Evolutionary conservation across 2,113 vertebrate species (phyloP), one percentile per base, ranked within the genome.

Genomic region (Lepidothrix coronata): DNA sequence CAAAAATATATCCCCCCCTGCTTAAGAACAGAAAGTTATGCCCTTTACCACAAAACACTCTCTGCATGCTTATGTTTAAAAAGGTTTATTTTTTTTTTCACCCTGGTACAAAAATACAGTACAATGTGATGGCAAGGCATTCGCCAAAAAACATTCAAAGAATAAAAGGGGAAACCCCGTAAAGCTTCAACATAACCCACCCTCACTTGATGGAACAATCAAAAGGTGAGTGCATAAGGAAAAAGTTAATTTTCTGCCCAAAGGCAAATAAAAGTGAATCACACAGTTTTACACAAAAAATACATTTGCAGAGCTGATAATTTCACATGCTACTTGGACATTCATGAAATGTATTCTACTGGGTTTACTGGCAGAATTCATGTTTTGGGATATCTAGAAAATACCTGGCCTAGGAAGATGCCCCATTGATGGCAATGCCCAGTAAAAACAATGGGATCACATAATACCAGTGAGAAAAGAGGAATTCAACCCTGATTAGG

Each of bases 51-150:
- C 86, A 94, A 79, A 95, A 87, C 92, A 78, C 46, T 48, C 22
- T 75, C 57, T 54, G 70, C 92, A 77, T 9, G 52, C 37, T 96
- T 94, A 87, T 94, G 96, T 97, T 97, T 97, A 96, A 97, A 98
- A 98, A 98, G 96, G 90, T 97, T 97, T 96, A 91, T 92, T 90
- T 84, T 96, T 48, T 77, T 77, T 95, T 95, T 97, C 95, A 98
- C 73, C 94, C 82, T 87, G 91, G 94, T 98, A 98, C 96, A 98
- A 98, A 98, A 98, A 98, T 98, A 98, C 97, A 98, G 94, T 97
- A 97, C 97, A 98, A 97, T 96, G 83, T 97, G 92, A 96, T 97
- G 96, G 95, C 97, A 98, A 97, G 97, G 97, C 97, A 96, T 93
- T 88, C 24, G 41, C 95, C 93, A 92, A 75, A 91, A 91, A 96